A percentile compares a stretch with the other conserved stretches of the same genome.
Evolutionary conservation across 1,140 invertebrate genomes (phyloP).

Genomic region (Diorhabda carinulata): DNA sequence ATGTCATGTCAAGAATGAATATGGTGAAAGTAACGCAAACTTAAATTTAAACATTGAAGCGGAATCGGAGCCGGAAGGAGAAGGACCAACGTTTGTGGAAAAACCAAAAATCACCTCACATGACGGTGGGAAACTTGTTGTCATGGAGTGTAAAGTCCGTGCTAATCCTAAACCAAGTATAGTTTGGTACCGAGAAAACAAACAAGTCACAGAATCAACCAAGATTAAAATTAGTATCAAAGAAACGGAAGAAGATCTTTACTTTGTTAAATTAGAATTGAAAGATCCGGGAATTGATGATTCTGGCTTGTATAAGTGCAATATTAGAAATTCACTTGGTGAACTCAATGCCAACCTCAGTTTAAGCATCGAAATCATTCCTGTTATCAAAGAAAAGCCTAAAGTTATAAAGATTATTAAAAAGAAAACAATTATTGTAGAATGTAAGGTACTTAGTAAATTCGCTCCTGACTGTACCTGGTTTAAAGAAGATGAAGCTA

Average conservation of each 20-base stretch:
- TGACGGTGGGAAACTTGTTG: constrained; percentile 92
- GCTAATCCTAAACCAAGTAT: constrained; percentile 91
- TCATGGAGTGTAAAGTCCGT: constrained; percentile 95
- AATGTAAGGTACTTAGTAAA: constrained; percentile 83
- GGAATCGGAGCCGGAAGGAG: constrained; percentile 85
- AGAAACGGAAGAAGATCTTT: constrained; percentile 78
- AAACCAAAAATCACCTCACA: constrained; percentile 94
- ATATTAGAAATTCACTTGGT: constrained; percentile 92
- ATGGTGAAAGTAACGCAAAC: constrained; percentile 97
- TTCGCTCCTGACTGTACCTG: constrained; percentile 84
- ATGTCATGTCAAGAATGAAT: constrained; percentile 94
- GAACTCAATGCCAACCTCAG: constrained; percentile 96
- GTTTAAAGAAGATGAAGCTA: constrained; percentile 78
- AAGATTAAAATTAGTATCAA: constrained; percentile 72
- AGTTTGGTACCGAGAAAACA: constrained; percentile 85
- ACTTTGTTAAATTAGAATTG: constrained; percentile 85
- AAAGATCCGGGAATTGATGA: constrained; percentile 91
- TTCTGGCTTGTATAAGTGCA: constrained; percentile 97
- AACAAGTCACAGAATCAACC: constrained; percentile 71
- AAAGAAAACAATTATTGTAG: constrained; percentile 84
- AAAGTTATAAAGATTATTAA: constrained; percentile 86
- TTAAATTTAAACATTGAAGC: constrained; percentile 97
- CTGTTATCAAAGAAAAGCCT: constrained; percentile 88
- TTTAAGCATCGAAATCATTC: constrained; percentile 95
- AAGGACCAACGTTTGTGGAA: constrained; percentile 96